phyloP scores from a whole-genome alignment of 1,140 invertebrate species.

The Zelostemma sp. region DNA sequence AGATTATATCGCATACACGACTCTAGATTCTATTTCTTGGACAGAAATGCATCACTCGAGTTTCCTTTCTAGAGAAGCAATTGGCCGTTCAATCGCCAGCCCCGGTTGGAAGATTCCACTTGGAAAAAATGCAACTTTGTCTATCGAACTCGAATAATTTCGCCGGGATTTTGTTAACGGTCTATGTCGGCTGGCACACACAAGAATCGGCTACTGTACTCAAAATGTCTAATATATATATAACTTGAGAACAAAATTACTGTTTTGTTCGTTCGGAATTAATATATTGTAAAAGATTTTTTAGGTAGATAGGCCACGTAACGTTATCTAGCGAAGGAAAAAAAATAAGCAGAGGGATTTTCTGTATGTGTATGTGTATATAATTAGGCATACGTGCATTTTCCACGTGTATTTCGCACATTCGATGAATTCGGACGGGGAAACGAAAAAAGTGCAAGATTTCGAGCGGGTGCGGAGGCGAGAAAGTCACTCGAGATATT shows the following conservation, averaged over 20 bases:
- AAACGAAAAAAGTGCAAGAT: slow-evolving; percentile 38
- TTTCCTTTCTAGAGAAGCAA: too few species aligned
- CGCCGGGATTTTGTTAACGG: slow-evolving; percentile 64
- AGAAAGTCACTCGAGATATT: background rate
- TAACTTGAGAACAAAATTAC: slow-evolving; percentile 60
- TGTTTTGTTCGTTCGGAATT: slow-evolving; percentile 59
- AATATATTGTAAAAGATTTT: slow-evolving; percentile 64
- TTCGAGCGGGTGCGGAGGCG: background rate
- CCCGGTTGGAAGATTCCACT: too few species aligned
- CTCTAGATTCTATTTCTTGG: background rate
- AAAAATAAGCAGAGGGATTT: background rate
- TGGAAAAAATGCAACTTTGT: too few species aligned
- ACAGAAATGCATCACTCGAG: too few species aligned
- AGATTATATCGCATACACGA: background rate
- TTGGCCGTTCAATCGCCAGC: too few species aligned
- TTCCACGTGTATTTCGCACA: slow-evolving; percentile 69
- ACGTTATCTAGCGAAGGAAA: slow-evolving; percentile 55
- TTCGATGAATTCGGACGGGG: slow-evolving; percentile 58
- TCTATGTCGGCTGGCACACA: slow-evolving; percentile 59
- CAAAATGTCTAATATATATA: slow-evolving; percentile 62
- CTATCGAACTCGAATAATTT: too few species aligned
- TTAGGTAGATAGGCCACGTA: slow-evolving; percentile 59
- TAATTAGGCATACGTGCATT: slow-evolving; percentile 50
- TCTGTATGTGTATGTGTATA: slow-evolving; percentile 34
- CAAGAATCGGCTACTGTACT: slow-evolving; percentile 64